phyloP scores from a whole-genome alignment of 2,888 invertebrate genomes.

The Synergus umbraculus region DNA sequence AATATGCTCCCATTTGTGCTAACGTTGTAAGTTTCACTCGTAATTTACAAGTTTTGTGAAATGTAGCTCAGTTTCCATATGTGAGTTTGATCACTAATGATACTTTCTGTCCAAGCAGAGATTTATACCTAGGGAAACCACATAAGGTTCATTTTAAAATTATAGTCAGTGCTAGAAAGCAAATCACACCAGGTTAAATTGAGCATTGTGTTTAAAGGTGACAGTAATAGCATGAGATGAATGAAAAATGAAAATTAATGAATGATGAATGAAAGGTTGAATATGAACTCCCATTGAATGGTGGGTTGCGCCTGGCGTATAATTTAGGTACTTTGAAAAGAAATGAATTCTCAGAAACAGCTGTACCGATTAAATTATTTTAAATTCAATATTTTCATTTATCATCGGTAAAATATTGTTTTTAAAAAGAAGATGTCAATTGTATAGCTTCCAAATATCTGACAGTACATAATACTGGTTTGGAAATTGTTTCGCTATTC shows the following conservation, averaged over 20 bases:
- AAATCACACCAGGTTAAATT: neutral
- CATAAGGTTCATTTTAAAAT: neutral
- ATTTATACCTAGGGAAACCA: neutral
- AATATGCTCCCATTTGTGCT: neutral
- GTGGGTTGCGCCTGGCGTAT: too few relatives aligned
- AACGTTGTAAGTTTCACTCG: neutral
- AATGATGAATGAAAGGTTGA: too few relatives aligned
- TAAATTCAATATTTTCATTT: too few relatives aligned
- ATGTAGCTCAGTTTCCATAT: neutral
- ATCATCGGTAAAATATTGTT: too few relatives aligned
- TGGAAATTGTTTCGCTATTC: neutral
- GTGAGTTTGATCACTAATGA: neutral
- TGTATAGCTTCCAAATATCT: too few relatives aligned
- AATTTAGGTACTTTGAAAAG: too few relatives aligned
- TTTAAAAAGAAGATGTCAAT: too few relatives aligned
- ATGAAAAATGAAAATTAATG: neutral
- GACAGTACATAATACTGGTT: too few relatives aligned
- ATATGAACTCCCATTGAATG: too few relatives aligned
- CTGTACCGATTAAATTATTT: too few relatives aligned
- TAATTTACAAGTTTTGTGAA: neutral
- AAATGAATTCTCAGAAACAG: too few relatives aligned
- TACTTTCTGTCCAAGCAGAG: neutral
- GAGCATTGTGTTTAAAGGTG: neutral
- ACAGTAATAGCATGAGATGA: neutral
- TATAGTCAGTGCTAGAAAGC: neutral